phyloP scores from a whole-genome alignment of 2,888 invertebrate species.

The Mythimna vitellina region DNA sequence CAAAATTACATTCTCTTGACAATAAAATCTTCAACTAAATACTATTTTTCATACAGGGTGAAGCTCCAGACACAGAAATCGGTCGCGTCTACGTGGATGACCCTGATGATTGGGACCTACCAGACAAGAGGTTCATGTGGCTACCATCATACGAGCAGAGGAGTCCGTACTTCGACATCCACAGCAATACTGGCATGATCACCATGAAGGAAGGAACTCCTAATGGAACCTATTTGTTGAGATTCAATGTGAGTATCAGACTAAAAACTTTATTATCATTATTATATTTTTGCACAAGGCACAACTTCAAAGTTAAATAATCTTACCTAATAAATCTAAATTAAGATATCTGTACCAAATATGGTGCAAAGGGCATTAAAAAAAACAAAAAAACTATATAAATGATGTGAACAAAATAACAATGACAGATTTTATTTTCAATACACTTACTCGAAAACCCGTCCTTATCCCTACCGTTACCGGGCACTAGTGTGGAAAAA shows the following conservation, averaged over 20 bases:
- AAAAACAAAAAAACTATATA: no score
- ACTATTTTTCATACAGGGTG: constrained; percentile 88
- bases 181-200: constrained; percentile 95
- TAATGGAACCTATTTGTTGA: constrained; percentile 94
- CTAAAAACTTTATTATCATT: not conserved
- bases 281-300: no score
- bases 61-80: constrained; percentile 95
- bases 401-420: no score
- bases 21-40: not conserved
- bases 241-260: constrained; percentile 91
- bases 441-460: no score
- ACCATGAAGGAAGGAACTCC: constrained; percentile 95
- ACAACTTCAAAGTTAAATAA: no score
- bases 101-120: constrained; percentile 98
- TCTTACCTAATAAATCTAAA: no score
- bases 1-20: not conserved
- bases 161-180: constrained; percentile 93
- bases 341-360: no score
- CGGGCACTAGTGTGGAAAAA: no score
- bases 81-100: constrained; percentile 98
- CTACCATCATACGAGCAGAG: constrained; percentile 85
- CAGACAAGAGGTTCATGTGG: constrained; percentile 97
- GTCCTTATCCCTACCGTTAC: no score
- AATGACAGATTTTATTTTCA: no score
- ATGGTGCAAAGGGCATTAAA: no score